phyloP scores from a whole-genome alignment of 2,797 vertebrate genomes.

The Sebastes ruberrimus region DNA sequence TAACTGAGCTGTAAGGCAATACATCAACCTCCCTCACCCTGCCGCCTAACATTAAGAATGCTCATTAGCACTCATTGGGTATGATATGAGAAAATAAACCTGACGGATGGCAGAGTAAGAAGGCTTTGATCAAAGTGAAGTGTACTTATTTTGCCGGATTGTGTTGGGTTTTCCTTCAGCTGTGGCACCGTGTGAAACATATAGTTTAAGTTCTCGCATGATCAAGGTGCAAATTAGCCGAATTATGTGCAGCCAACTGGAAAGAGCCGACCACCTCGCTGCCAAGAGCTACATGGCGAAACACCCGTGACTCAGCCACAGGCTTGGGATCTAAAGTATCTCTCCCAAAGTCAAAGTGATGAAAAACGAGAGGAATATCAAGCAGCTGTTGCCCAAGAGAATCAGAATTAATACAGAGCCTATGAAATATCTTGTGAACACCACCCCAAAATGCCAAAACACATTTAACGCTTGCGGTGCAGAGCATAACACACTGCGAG shows the following conservation, averaged over 20 bases:
- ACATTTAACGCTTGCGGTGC: conserved; percentile 37
- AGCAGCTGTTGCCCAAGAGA: conserved; percentile 64
- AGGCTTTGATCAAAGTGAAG: conserved; percentile 39
- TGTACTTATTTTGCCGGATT: not conserved
- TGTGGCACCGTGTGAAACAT: conserved; percentile 26
- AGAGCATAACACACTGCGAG: conserved; percentile 22
- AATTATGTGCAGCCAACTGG: conserved; percentile 39
- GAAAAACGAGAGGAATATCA: conserved; percentile 52
- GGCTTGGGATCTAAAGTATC: conserved; percentile 14
- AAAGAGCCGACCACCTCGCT: not conserved
- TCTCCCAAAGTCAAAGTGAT: conserved; percentile 30
- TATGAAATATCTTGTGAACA: conserved; percentile 39
- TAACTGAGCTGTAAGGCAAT: conserved; percentile 36
- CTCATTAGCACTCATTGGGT: conserved; percentile 34
- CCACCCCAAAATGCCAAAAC: conserved; percentile 43
- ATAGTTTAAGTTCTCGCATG: conserved; percentile 24
- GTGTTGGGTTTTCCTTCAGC: conserved; percentile 15
- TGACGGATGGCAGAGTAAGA: conserved; percentile 14
- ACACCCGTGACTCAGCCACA: conserved; percentile 51
- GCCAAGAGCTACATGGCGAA: conserved; percentile 49
- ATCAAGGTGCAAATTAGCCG: conserved; percentile 51
- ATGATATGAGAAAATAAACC: conserved; percentile 35
- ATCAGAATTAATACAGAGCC: conserved; percentile 35
- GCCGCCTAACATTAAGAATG: conserved; percentile 10
- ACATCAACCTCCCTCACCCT: conserved; percentile 32